Percentiles rank a stretch among this genome's conserved stretches.
phyloP scores from a whole-genome alignment of 1,140 invertebrate species.

The Diorhabda elongata region DNA sequence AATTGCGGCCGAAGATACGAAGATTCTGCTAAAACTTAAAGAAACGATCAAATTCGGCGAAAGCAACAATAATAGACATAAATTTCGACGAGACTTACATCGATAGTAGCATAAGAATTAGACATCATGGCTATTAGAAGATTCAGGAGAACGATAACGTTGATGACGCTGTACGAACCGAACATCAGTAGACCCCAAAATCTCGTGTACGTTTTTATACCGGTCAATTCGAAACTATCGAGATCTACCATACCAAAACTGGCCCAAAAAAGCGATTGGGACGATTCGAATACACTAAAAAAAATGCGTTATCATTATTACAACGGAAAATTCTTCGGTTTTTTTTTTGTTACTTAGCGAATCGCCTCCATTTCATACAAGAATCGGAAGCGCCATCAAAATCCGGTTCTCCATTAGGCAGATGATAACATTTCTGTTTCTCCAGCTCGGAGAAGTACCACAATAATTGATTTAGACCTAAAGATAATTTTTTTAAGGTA shows the following conservation, averaged over 20 bases:
- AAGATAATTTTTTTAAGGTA: conserved; percentile 8
- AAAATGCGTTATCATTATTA: neutral
- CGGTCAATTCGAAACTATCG: conserved; percentile 70
- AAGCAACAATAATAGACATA: neutral
- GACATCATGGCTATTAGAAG: conserved; percentile 90
- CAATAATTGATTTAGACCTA: conserved; percentile 75
- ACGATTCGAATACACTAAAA: conserved; percentile 81
- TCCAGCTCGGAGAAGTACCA: conserved; percentile 88
- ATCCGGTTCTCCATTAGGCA: conserved; percentile 57
- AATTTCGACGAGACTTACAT: conserved; percentile 44
- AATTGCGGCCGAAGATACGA: no score
- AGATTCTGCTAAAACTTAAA: no score
- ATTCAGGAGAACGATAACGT: conserved; percentile 80
- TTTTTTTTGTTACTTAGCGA: conserved; percentile 51
- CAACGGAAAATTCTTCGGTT: neutral
- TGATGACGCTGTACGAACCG: conserved; percentile 77
- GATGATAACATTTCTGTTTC: conserved; percentile 66
- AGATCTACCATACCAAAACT: conserved; percentile 81
- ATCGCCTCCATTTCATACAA: conserved; percentile 75
- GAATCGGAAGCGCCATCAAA: conserved; percentile 64
- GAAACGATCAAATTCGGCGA: neutral
- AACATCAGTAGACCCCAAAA: conserved; percentile 81
- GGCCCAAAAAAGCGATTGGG: conserved; percentile 87
- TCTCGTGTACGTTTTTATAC: conserved; percentile 73
- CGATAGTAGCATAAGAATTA: conserved; percentile 79